Evolutionary conservation across 2,797 vertebrate species (phyloP).

Genomic region (Coranthus polyacanthus): DNA sequence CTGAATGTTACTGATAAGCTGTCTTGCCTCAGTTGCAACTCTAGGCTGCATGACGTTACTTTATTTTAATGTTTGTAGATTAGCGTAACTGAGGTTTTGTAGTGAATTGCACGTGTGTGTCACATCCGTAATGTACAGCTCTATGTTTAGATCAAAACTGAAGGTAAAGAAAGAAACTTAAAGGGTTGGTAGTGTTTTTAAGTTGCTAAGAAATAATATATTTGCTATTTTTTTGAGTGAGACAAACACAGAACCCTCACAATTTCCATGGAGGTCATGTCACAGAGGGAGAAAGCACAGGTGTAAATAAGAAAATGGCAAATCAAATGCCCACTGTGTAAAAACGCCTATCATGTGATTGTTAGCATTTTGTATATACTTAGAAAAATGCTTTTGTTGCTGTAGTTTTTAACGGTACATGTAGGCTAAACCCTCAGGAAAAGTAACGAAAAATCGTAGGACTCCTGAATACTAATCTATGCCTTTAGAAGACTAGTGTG

Average conservation of each 20-base stretch:
- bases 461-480: constrained; percentile 7
- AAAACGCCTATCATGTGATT: too few species aligned
- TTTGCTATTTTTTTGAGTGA: constrained; percentile 12
- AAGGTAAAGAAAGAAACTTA: constrained; percentile 1
- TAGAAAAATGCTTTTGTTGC: too few species aligned
- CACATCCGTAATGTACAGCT: constrained; percentile 5
- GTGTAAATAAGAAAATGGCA: too few species aligned
- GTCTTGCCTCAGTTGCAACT: constrained; percentile 60
- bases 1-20: constrained; percentile 60
- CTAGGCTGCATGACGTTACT: constrained; percentile 61
- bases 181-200: too few species aligned
- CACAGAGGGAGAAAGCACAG: too few species aligned
- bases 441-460: background rate
- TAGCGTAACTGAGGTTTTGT: constrained; percentile 1
- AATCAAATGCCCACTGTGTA: too few species aligned
- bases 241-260: constrained; percentile 4
- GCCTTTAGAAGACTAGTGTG: constrained; percentile 20
- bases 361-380: too few species aligned
- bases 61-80: constrained; percentile 26
- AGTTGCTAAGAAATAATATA: background rate
- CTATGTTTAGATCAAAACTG: background rate
- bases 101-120: constrained; percentile 52
- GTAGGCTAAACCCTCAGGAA: background rate
- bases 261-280: too few species aligned
- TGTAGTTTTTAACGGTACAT: too few species aligned